phyloP scores from a whole-genome alignment of 1,140 invertebrate genomes.

The Eriosoma lanigerum region DNA sequence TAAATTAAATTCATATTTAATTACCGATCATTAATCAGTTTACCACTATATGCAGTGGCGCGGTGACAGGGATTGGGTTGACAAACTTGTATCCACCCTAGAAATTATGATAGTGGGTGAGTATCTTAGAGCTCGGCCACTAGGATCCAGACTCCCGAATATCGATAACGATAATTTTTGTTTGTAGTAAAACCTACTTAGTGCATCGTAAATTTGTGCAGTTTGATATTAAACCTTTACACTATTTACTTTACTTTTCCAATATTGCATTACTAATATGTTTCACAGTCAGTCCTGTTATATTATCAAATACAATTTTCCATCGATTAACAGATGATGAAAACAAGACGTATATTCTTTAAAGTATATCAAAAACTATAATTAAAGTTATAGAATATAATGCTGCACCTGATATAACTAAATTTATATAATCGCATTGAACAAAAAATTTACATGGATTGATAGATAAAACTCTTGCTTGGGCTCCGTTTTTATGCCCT shows the following conservation, averaged over 20 bases:
- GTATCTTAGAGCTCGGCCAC: no score
- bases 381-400: background rate
- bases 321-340: background rate
- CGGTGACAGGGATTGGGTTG: no score
- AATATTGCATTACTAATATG: background rate
- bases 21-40: no score
- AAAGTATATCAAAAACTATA: background rate
- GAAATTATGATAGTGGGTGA: no score
- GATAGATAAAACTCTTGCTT: background rate
- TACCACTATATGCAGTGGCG: no score
- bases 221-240: background rate
- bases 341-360: conserved; percentile 12
- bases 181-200: no score
- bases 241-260: background rate
- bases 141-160: no score
- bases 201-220: background rate
- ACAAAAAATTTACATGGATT: background rate
- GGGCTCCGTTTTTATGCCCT: conserved; percentile 6
- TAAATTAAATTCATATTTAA: no score
- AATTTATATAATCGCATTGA: conserved; percentile 3
- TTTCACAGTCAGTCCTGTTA: conserved; percentile 3
- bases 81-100: no score
- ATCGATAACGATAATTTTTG: no score
- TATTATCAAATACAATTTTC: background rate
- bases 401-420: background rate